Evolutionary conservation across 2,888 invertebrate genomes (phyloP).

Genomic region (Eristalis intricaria): DNA sequence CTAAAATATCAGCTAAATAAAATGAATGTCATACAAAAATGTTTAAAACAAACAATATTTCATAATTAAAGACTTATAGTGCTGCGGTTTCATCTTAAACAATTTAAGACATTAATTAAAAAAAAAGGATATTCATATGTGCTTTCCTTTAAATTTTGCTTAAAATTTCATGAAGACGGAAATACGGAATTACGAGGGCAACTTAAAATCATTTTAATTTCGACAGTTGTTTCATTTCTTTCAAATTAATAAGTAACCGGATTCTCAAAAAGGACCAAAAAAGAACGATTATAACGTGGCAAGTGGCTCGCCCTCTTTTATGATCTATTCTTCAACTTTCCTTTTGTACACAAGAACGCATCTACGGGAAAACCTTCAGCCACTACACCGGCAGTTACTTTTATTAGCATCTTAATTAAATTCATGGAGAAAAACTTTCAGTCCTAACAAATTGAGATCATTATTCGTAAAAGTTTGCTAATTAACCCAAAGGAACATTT

Average conservation of each 20-base stretch:
- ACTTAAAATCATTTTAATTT: no score
- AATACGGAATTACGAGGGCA: no score
- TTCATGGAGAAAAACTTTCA: constrained; percentile 12
- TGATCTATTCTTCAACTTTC: neutral
- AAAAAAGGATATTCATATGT: no score
- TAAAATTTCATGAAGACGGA: no score
- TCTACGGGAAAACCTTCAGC: neutral
- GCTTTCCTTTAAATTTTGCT: no score
- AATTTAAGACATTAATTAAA: no score
- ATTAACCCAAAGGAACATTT: constrained; percentile 12
- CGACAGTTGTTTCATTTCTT: neutral
- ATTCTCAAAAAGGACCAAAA: neutral
- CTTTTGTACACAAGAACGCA: neutral
- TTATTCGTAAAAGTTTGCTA: constrained; percentile 15
- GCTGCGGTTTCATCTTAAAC: no score
- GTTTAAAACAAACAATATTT: no score
- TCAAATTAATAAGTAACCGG: neutral
- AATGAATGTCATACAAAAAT: no score
- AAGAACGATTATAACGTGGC: neutral
- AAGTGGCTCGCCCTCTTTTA: neutral
- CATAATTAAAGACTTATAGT: no score
- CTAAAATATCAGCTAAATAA: no score
- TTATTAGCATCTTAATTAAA: constrained; percentile 6
- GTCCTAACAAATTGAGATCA: constrained; percentile 6
- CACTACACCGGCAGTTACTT: constrained; percentile 1